Evolutionary conservation across 2,113 vertebrate species (phyloP).

Genomic region (Leptocoma aspasia): DNA sequence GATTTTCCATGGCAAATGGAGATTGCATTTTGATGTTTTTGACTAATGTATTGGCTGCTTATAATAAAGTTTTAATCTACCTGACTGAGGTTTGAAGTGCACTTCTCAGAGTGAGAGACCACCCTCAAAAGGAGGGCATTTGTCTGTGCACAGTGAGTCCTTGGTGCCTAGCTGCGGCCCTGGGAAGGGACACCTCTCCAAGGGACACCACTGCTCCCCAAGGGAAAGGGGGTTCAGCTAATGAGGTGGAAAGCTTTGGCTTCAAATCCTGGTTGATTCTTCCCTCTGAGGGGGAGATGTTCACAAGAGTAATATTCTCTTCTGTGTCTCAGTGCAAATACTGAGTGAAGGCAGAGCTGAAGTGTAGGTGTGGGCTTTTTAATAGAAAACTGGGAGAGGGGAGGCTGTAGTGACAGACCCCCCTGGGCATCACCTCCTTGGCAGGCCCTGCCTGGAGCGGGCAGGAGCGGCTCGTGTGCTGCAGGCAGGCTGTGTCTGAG

Average conservation of each 20-base stretch:
- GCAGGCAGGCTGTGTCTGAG: neutral
- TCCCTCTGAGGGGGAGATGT: neutral
- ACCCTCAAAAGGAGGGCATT: neutral
- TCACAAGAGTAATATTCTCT: neutral
- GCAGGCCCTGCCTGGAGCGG: neutral
- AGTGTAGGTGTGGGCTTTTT: neutral
- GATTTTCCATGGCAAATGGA: neutral
- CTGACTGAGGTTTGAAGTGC: neutral
- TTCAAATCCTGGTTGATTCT: neutral
- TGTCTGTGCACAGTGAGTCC: neutral
- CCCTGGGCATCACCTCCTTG: neutral
- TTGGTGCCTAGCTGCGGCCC: neutral
- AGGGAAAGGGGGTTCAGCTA: neutral
- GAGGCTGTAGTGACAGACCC: neutral
- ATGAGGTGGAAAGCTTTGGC: fast-evolving
- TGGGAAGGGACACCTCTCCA: neutral
- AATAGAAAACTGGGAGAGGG: neutral
- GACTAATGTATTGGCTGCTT: neutral
- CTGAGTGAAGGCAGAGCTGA: neutral
- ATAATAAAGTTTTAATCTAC: neutral
- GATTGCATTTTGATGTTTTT: neutral
- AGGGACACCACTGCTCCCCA: neutral
- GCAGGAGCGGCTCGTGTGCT: neutral
- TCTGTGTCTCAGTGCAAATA: neutral
- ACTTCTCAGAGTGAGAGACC: neutral